Conservation (phyloP, 2,113 vertebrate species). For the Scartelaos histophorus region DNA sequence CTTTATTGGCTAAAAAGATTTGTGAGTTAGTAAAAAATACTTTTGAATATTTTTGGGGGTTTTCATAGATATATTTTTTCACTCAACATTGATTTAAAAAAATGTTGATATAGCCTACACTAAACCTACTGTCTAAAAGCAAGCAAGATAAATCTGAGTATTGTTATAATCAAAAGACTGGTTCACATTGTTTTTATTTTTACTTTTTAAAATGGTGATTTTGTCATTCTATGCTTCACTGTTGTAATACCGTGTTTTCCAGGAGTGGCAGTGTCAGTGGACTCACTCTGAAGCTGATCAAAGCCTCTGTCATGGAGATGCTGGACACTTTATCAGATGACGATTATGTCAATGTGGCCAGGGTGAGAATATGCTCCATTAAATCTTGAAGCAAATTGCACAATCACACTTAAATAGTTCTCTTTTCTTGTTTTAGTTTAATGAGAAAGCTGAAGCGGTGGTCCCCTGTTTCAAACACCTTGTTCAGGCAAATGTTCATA, state of each 20-base stretch:
- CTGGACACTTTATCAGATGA: slow-evolving; percentile 94
- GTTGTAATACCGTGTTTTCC: slow-evolving; percentile 14
- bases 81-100: too few species aligned
- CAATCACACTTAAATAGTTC: background rate
- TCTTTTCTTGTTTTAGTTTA: slow-evolving; percentile 81
- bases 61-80: too few species aligned
- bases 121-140: too few species aligned
- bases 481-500: slow-evolving; percentile 96
- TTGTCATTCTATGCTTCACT: too few species aligned
- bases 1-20: background rate
- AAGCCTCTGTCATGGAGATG: slow-evolving; percentile 97
- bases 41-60: too few species aligned
- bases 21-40: background rate
- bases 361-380: slow-evolving; percentile 55
- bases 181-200: too few species aligned
- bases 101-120: too few species aligned
- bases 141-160: too few species aligned
- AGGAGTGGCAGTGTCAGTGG: slow-evolving; percentile 98
- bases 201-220: too few species aligned
- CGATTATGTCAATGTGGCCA: slow-evolving; percentile 80
- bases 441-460: slow-evolving; percentile 93
- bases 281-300: slow-evolving; percentile 96
- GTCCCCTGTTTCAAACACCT: slow-evolving; percentile 94
- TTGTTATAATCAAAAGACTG: background rate
- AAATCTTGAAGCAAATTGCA: background rate